A percentile compares a stretch with the other conserved stretches of the same genome.
Evolutionary conservation across 2,797 vertebrate genomes (phyloP).

Genomic region (Gila robusta): DNA sequence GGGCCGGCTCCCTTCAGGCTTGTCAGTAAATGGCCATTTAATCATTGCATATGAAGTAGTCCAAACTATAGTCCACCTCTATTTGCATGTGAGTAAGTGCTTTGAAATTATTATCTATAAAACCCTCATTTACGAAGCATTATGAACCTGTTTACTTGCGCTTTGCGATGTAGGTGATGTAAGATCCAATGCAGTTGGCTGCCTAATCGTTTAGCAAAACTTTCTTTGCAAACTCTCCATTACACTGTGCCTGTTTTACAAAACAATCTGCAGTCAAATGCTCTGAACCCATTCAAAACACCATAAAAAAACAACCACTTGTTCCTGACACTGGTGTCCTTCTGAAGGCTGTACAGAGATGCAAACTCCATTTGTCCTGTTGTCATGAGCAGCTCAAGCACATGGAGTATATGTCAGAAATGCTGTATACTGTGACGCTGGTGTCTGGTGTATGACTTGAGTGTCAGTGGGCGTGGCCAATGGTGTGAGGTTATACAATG

Average conservation of each 20-base stretch:
- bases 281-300: background rate
- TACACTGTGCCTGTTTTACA: background rate
- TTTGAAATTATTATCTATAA: background rate
- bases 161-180: background rate
- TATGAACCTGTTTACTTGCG: background rate
- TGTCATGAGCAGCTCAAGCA: background rate
- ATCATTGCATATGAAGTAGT: background rate
- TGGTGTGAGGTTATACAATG: background rate
- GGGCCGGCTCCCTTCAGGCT: background rate
- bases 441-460: background rate
- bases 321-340: background rate
- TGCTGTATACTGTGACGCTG: background rate
- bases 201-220: background rate
- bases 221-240: background rate
- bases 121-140: background rate
- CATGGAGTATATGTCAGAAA: background rate
- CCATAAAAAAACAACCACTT: background rate
- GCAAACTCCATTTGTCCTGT: background rate
- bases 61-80: background rate
- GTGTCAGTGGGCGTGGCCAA: background rate
- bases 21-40: background rate
- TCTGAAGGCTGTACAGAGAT: background rate
- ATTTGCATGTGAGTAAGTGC: background rate
- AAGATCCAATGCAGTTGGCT: background rate
- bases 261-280: background rate